A percentile compares a stretch with the other conserved stretches of the same genome.
Evolutionary conservation across 2,888 invertebrate genomes (phyloP).

Genomic region (Baccha elongata): DNA sequence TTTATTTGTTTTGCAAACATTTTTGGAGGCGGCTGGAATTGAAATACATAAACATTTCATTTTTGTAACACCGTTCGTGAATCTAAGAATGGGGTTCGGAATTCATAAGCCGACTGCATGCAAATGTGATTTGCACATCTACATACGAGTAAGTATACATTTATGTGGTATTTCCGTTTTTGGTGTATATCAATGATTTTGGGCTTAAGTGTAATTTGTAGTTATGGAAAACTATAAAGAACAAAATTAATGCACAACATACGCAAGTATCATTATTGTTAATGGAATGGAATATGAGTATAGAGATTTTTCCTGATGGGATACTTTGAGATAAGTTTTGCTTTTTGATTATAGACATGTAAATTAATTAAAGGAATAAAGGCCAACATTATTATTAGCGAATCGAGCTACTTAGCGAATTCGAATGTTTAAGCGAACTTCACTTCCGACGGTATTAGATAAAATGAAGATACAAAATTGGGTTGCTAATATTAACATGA

Average conservation of each 20-base stretch:
- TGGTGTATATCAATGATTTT: constrained; percentile 20
- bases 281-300: constrained; percentile 6
- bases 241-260: constrained; percentile 64
- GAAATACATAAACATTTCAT: constrained; percentile 62
- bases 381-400: too few species aligned
- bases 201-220: constrained; percentile 68
- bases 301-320: too few species aligned
- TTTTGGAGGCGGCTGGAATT: constrained; percentile 59
- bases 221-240: constrained; percentile 61
- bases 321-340: background rate
- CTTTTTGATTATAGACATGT: too few species aligned
- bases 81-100: background rate
- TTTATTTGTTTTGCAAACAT: constrained; percentile 71
- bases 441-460: too few species aligned
- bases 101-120: constrained; percentile 33
- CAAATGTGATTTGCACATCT: constrained; percentile 42
- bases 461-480: too few species aligned
- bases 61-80: constrained; percentile 19
- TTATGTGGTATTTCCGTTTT: constrained; percentile 41
- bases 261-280: constrained; percentile 40
- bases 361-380: too few species aligned
- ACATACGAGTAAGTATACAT: too few species aligned
- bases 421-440: too few species aligned
- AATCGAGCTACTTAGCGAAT: too few species aligned
- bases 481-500: too few species aligned